Percentiles rank a stretch among this genome's conserved stretches.
These are phyloP conservation scores for Aspidapion aeneum DNA, from an alignment of 2,888 invertebrate genomes.

Conservation along the genomic window DNA sequence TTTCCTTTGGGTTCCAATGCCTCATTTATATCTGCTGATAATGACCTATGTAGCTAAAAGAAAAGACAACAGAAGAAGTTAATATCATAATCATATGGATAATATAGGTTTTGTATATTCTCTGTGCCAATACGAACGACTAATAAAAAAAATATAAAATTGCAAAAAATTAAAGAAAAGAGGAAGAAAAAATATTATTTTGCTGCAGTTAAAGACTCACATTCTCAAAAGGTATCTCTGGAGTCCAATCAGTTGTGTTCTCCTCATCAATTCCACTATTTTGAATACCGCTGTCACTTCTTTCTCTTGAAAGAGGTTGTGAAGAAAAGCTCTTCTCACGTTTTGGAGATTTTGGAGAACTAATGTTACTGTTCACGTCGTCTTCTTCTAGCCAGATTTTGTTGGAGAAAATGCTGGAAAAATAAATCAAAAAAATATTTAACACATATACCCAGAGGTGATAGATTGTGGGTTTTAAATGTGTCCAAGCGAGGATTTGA, in stretches of 20 bases:
- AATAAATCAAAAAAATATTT: constrained; percentile 4
- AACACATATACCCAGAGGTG: too few relatives aligned
- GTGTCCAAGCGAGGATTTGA: too few relatives aligned
- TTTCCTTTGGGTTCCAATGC: constrained; percentile 39
- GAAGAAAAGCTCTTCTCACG: constrained; percentile 26
- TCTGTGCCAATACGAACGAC: too few relatives aligned
- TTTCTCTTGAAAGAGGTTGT: constrained; percentile 37
- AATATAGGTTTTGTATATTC: background rate
- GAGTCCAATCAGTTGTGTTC: constrained; percentile 80
- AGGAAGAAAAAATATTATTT: background rate
- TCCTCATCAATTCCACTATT: constrained; percentile 68
- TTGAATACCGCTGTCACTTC: constrained; percentile 47
- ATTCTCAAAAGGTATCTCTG: constrained; percentile 90
- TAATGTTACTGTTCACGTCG: constrained; percentile 33
- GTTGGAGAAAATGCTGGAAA: constrained; percentile 46
- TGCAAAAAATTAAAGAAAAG: too few relatives aligned
- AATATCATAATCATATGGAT: background rate
- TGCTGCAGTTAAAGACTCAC: constrained; percentile 50
- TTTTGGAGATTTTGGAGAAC: constrained; percentile 46
- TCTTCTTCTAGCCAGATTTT: constrained; percentile 47
- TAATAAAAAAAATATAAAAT: constrained; percentile 1
- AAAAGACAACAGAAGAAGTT: too few relatives aligned
- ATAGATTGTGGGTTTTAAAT: too few relatives aligned
- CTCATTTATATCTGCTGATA: constrained; percentile 44
- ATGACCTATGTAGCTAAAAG: constrained; percentile 41